phyloP scores from a whole-genome alignment of 92 coral and sea anemone species.

The Galaxea fascicularis region DNA sequence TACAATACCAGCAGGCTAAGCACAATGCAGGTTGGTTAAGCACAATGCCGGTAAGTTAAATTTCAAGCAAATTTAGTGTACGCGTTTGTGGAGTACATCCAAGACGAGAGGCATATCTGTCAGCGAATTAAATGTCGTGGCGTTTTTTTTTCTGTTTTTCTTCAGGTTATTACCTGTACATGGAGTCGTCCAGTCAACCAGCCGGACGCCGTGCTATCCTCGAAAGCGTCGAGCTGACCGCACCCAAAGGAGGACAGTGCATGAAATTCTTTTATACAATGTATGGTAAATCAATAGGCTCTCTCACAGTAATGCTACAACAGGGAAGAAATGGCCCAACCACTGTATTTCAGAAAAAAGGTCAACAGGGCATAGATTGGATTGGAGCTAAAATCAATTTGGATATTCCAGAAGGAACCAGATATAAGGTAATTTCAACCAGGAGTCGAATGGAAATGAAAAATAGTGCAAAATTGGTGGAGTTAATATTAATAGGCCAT shows the following conservation, averaged over 20 bases:
- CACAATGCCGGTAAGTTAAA: no score
- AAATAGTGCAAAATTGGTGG: no score
- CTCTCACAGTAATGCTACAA: constrained; percentile 43
- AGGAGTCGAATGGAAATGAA: no score
- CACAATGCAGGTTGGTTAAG: no score
- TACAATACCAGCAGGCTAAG: no score
- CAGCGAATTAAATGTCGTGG: background rate
- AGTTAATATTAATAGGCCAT: no score
- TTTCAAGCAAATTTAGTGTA: no score
- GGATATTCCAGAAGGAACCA: constrained; percentile 9
- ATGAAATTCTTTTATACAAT: constrained; percentile 69
- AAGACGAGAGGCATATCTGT: no score
- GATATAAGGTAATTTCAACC: background rate
- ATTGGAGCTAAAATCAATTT: constrained; percentile 28
- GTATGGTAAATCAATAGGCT: constrained; percentile 68
- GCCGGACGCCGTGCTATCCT: constrained; percentile 47
- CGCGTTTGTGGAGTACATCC: no score
- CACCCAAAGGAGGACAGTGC: constrained; percentile 67
- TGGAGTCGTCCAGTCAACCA: constrained; percentile 61
- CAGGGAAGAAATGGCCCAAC: background rate
- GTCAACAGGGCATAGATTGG: constrained; percentile 29
- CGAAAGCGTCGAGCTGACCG: constrained; percentile 21
- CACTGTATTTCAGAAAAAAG: background rate
- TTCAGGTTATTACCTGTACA: constrained; percentile 61
- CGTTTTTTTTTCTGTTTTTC: background rate